Conservation (phyloP, 2,113 vertebrate species). For the Eupsittula cactorum region DNA sequence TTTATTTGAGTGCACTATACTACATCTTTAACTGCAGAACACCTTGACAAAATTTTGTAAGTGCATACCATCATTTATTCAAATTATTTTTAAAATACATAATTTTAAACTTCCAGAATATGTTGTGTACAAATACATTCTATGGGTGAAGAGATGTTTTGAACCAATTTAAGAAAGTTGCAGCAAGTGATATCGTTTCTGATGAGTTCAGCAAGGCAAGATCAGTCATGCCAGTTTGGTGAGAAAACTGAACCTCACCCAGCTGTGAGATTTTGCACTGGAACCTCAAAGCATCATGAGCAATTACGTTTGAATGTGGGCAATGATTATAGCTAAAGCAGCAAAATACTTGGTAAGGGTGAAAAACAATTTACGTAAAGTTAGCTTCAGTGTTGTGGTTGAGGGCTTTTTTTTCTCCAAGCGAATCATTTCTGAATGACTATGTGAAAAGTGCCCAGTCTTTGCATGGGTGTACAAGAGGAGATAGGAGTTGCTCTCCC, state of each 20-base stretch:
- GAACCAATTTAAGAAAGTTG: neutral
- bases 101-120: neutral
- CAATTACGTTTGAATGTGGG: constrained; percentile 37
- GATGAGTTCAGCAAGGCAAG: constrained; percentile 64
- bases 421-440: rapidly evolving
- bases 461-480: neutral
- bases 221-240: constrained; percentile 45
- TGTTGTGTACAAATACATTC: neutral
- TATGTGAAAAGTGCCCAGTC: neutral
- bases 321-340: constrained; percentile 1
- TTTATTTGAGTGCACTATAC: neutral
- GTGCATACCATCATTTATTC: neutral
- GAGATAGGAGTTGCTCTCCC: neutral
- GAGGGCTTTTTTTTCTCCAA: neutral
- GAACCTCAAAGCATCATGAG: constrained; percentile 44
- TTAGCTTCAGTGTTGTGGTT: neutral
- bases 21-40: neutral
- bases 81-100: neutral
- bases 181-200: neutral
- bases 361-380: neutral
- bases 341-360: neutral
- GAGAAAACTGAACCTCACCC: constrained; percentile 63
- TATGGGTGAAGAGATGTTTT: neutral
- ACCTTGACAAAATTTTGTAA: neutral
- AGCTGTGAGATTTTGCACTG: constrained; percentile 35